Evolutionary conservation across 2,113 vertebrate species (phyloP), one percentile per base, ranked within the genome.

Genomic region (Psammodynastes pulverulentus): DNA sequence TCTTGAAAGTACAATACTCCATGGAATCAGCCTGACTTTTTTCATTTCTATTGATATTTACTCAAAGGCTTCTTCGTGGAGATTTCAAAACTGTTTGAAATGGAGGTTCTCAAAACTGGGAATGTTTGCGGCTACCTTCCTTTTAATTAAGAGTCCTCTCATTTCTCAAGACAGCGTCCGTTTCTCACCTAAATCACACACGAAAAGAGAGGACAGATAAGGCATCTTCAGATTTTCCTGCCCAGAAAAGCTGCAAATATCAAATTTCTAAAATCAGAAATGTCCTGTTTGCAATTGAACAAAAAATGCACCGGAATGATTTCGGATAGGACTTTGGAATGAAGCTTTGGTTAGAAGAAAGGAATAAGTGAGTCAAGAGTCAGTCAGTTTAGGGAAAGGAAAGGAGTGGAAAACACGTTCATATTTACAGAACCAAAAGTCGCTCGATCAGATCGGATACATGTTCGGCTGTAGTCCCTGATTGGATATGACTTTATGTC

Each of bases 161-260:
- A 89, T 85, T 26, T 17, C 88, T 15, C 72, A 84, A 43, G 24
- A 13, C 10, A 58, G 24, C 24, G 21, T 84, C 88, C 0, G 0
- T 8, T 45, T 91, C 43, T 94, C 87, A 67, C 89, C 86, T 48
- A 92, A 86, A 92, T 92, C 79, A 88, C 48, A 53, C n/a, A n/a
- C n/a, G n/a, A n/a, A n/a, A n/a, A n/a, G n/a, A n/a, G n/a, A n/a
- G n/a, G n/a, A n/a, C n/a, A n/a, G n/a, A n/a, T n/a, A n/a, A n/a
- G n/a, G n/a, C n/a, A n/a, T n/a, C n/a, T n/a, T n/a, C n/a, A n/a
- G 29, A 24, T 95, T 96, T 96, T 89, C 89, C 87, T 95, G 92
- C 94, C n/a, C 51, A 84, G 15, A 72, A 17, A 29, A 46, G 92
- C 94, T 93, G 90, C 88, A 93, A n/a, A 93, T 67, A 85, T 89